A percentile compares a stretch with the other conserved stretches of the same genome.
Conservation (phyloP, 2,113 vertebrate genomes). For the Zapornia atra region DNA sequence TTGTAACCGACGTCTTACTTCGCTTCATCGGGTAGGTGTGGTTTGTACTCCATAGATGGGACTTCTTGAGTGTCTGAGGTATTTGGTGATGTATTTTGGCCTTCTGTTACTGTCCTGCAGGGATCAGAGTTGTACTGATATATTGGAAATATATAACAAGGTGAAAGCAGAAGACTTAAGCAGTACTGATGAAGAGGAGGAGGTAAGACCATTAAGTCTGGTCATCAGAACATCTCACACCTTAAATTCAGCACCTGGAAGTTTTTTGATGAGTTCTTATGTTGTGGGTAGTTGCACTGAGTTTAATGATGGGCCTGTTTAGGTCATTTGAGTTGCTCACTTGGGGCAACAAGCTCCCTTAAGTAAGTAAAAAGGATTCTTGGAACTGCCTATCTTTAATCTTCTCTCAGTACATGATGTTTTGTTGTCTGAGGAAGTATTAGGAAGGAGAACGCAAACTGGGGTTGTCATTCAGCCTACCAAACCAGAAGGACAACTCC, state of each 20-base stretch:
- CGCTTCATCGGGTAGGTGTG: slow-evolving; percentile 89
- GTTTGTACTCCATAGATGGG: not conserved
- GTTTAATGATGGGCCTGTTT: not conserved
- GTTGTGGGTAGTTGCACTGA: not conserved
- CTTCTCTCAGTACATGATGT: not conserved
- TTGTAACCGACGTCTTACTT: slow-evolving; percentile 94
- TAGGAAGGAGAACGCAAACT: not conserved
- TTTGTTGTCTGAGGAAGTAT: not conserved
- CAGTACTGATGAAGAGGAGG: slow-evolving; percentile 85
- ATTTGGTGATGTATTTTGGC: not conserved
- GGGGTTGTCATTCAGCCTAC: not conserved
- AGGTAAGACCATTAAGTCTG: slow-evolving; percentile 65
- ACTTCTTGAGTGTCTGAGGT: not conserved
- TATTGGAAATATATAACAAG: slow-evolving; percentile 89
- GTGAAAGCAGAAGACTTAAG: slow-evolving; percentile 88
- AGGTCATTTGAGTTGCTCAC: not conserved
- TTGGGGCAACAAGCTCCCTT: not conserved
- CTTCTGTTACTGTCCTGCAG: slow-evolving; percentile 72
- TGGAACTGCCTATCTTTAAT: not conserved
- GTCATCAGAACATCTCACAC: not conserved
- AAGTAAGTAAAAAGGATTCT: not conserved
- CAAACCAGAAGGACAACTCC: not conserved
- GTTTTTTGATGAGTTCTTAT: not conserved
- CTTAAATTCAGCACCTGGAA: not conserved
- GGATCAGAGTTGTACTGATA: slow-evolving; percentile 93